Evolutionary conservation across 2,113 vertebrate genomes (phyloP).

Genomic region (Willisornis vidua): DNA sequence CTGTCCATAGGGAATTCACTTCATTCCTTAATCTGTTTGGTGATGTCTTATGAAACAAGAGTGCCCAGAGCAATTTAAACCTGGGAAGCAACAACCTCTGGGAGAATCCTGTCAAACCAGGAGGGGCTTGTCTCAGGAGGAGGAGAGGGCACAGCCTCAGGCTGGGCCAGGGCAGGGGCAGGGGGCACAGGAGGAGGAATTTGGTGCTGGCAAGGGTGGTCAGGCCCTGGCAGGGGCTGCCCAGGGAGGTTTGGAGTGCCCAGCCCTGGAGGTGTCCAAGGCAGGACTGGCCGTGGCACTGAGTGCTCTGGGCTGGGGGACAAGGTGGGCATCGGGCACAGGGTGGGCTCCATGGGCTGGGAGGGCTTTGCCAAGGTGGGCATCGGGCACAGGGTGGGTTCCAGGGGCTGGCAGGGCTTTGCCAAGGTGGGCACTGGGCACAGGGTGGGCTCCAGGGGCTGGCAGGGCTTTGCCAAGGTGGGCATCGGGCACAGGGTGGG

Average conservation of each 20-base stretch:
- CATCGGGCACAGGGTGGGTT: too few relatives aligned
- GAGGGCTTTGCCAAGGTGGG: too few relatives aligned
- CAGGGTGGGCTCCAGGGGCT: too few relatives aligned
- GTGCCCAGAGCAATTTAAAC: background rate
- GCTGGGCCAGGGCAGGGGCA: background rate
- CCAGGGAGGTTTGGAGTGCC: background rate
- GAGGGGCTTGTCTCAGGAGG: background rate
- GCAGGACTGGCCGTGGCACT: background rate
- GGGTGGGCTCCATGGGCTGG: too few relatives aligned
- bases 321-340: background rate
- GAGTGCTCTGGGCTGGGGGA: background rate
- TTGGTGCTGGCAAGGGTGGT: rapidly evolving
- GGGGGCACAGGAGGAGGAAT: background rate
- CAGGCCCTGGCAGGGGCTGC: background rate
- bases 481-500: too few relatives aligned
- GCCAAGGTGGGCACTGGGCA: too few relatives aligned
- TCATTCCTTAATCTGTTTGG: background rate
- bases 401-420: too few relatives aligned
- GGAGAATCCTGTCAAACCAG: too few relatives aligned
- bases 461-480: background rate
- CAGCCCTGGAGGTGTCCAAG: background rate
- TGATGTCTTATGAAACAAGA: rapidly evolving
- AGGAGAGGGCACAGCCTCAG: background rate
- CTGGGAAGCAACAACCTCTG: too few relatives aligned
- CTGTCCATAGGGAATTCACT: background rate